Evolutionary conservation across 2,113 vertebrate genomes (phyloP).

Genomic region (Okapia johnstoni): DNA sequence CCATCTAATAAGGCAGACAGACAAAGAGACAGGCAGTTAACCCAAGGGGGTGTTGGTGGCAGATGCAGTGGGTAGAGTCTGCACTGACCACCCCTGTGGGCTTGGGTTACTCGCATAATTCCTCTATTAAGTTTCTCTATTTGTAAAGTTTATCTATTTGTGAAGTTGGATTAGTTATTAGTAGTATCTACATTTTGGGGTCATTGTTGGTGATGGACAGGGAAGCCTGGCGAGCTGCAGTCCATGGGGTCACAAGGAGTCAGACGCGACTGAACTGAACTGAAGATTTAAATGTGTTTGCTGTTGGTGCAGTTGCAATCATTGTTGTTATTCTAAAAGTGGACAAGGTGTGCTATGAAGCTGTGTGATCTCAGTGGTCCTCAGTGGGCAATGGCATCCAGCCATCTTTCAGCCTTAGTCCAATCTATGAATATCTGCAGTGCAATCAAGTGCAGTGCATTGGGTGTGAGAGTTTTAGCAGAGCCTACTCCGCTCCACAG

Average conservation of each 20-base stretch:
- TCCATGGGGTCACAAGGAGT: background rate
- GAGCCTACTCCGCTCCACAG: background rate
- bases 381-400: background rate
- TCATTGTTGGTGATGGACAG: background rate
- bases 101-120: background rate
- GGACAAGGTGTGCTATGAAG: background rate
- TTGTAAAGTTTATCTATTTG: background rate
- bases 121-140: background rate
- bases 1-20: background rate
- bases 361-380: background rate
- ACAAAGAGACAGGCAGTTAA: background rate
- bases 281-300: background rate
- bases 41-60: background rate
- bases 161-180: background rate
- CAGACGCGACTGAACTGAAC: background rate
- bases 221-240: background rate
- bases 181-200: background rate
- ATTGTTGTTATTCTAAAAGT: background rate
- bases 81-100: background rate
- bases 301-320: background rate
- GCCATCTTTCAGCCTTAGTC: background rate
- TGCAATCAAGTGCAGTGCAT: background rate
- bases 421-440: background rate
- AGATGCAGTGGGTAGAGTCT: background rate
- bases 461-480: background rate